Conservation (phyloP, 1,140 invertebrate species). For the Zaprionus ghesquierei region DNA sequence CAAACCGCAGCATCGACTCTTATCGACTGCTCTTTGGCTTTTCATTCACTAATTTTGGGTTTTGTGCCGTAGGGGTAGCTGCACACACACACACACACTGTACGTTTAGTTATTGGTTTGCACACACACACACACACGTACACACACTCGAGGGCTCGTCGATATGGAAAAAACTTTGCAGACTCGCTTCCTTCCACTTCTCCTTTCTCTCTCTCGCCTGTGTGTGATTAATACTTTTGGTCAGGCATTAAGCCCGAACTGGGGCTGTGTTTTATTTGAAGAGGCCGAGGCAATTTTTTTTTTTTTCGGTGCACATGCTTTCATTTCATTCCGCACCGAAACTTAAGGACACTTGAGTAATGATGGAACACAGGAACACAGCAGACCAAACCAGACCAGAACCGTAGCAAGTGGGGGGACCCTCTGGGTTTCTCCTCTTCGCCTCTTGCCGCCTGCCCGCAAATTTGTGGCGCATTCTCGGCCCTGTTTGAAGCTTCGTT, state of each 20-base stretch:
- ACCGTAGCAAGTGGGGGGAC: neutral
- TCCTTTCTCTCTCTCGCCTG: slow-evolving; percentile 4
- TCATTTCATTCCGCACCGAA: slow-evolving; percentile 39
- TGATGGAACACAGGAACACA: slow-evolving; percentile 32
- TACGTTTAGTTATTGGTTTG: slow-evolving; percentile 46
- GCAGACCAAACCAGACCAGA: neutral
- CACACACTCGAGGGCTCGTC: slow-evolving; percentile 24
- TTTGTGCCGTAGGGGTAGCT: slow-evolving; percentile 7
- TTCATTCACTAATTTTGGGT: slow-evolving; percentile 50
- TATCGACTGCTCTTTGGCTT: slow-evolving; percentile 40
- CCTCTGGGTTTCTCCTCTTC: slow-evolving; percentile 16
- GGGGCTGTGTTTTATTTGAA: slow-evolving; percentile 43
- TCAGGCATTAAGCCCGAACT: slow-evolving; percentile 40
- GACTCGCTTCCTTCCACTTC: slow-evolving; percentile 7
- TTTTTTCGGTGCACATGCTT: slow-evolving; percentile 30
- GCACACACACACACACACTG: slow-evolving; percentile 5
- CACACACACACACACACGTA: neutral
- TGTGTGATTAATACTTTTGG: slow-evolving; percentile 53
- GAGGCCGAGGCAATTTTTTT: slow-evolving; percentile 19
- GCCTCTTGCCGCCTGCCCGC: slow-evolving; percentile 19
- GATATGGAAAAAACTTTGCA: slow-evolving; percentile 44
- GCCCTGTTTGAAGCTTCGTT: slow-evolving; percentile 65
- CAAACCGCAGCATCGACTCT: slow-evolving; percentile 40
- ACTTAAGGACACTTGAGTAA: slow-evolving; percentile 55
- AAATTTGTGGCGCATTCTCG: slow-evolving; percentile 65